phyloP scores from a whole-genome alignment of 1,140 invertebrate genomes.

The Bemisia tabaci region DNA sequence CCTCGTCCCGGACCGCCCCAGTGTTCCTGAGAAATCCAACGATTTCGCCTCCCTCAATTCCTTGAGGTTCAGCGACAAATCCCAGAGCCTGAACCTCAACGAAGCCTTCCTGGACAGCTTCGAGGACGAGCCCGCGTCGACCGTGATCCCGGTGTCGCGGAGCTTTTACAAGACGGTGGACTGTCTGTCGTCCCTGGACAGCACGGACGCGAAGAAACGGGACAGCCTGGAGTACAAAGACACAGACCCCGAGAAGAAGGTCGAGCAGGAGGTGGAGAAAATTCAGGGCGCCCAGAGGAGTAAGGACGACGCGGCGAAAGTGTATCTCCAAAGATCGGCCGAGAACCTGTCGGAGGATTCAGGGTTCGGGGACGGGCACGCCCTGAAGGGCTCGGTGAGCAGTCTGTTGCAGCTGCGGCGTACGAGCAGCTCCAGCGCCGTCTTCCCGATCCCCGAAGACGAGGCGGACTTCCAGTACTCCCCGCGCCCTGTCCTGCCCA shows the following conservation, averaged over 20 bases:
- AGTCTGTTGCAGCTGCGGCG: neutral
- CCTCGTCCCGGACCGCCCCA: constrained; percentile 23
- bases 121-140: constrained; percentile 5
- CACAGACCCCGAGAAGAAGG: constrained; percentile 27
- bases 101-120: constrained; percentile 16
- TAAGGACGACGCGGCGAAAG: constrained; percentile 7
- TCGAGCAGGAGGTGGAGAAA: constrained; percentile 22
- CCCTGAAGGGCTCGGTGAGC: neutral
- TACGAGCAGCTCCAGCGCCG: neutral
- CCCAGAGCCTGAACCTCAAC: constrained; percentile 19
- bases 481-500: neutral
- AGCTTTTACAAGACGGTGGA: constrained; percentile 25
- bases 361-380: constrained; percentile 43
- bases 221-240: constrained; percentile 10
- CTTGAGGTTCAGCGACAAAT: constrained; percentile 19
- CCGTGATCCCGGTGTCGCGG: constrained; percentile 6
- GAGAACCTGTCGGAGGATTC: constrained; percentile 62
- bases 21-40: constrained; percentile 11
- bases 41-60: constrained; percentile 1
- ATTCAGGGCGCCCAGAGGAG: no score
- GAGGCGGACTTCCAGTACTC: neutral
- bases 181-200: constrained; percentile 17
- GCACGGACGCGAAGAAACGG: constrained; percentile 1
- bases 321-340: constrained; percentile 37
- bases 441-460: constrained; percentile 11